Conservation (phyloP, 1,140 invertebrate genomes). For the Pristionchus pacificus region DNA sequence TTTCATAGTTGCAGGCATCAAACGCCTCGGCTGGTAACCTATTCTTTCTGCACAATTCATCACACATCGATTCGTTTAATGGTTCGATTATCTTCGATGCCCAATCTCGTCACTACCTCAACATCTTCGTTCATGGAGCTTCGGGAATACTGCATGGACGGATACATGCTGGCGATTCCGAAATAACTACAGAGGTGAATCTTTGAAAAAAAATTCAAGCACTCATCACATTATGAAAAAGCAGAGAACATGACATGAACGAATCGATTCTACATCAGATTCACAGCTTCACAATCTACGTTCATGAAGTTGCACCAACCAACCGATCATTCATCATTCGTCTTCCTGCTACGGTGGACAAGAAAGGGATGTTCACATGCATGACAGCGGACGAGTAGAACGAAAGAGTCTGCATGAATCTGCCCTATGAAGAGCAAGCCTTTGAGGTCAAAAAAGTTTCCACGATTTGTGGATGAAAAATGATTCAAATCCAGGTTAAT, state of each 20-base stretch:
- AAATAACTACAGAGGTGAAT: neutral
- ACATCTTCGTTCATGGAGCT: slow-evolving; percentile 31
- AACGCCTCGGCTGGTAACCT: no score
- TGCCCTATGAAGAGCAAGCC: slow-evolving; percentile 29
- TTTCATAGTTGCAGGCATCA: no score
- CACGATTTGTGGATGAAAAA: no score
- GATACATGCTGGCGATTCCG: slow-evolving; percentile 9
- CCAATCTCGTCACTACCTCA: slow-evolving; percentile 29
- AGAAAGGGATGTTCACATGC: slow-evolving; percentile 27
- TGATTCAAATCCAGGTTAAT: no score
- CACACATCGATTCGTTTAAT: slow-evolving; percentile 23
- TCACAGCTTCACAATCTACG: slow-evolving; percentile 28
- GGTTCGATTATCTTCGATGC: slow-evolving; percentile 35
- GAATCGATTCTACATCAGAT: no score
- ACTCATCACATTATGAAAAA: no score
- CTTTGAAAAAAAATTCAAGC: no score
- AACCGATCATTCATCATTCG: slow-evolving; percentile 34
- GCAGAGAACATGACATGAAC: no score
- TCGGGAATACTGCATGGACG: slow-evolving; percentile 34
- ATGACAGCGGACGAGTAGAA: slow-evolving; percentile 30
- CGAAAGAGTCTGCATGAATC: slow-evolving; percentile 24
- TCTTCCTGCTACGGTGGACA: slow-evolving; percentile 30
- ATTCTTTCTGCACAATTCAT: slow-evolving; percentile 37
- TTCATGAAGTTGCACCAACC: slow-evolving; percentile 26
- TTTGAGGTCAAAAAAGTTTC: slow-evolving; percentile 29